Base-by-base conservation (phyloP, 2,888 invertebrate genomes). In the Sphecodes monilicornis region DNA sequence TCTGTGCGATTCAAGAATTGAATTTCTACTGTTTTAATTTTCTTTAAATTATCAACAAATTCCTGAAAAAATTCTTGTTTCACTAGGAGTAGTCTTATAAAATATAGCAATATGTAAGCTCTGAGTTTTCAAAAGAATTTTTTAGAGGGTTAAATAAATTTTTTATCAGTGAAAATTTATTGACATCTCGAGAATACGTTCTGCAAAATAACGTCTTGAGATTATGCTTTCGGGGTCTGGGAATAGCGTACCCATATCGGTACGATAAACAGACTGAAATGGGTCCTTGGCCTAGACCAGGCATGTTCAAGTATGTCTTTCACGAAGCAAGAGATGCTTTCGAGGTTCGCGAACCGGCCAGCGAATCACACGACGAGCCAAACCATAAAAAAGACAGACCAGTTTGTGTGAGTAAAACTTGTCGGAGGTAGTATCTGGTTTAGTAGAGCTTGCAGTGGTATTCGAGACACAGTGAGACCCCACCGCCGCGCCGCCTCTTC, bases 211-310 rank as follows among this genome's bases (percentile, higher is more conserved):
- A 18, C 60, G 29, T 29, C 60, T 18, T 60, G 6, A 60, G 60
- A 29, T 60, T 29, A 60, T 29, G 60, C 18, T 60, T 32, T 32
- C 29, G 29, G n/a, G 18, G 29, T 29, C 18, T 16, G 29, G 16
- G 29, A 6, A 18, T 18, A 60, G 60, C 18, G 29, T 8, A 29
- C 60, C 29, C 60, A 60, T 60, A 60, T 60, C 60, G 60, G 29
- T 60, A 32, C 60, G 60, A 60, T 60, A 60, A 60, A 60, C 60
- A 60, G 60, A 60, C 29, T 32, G 60, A 60, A 60, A 60, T 60
- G 60, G 60, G 60, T 32, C 60, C 60, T 60, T 60, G 60, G 60
- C 60, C 60, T 60, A 60, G 60, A 60, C 60, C 60, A 60, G 60
- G 60, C 29, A 60, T 32, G 60, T 32, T 60, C 60, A 60, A 60